Conservation (phyloP, 2,797 vertebrate genomes). For the Anomalospiza imberbis region DNA sequence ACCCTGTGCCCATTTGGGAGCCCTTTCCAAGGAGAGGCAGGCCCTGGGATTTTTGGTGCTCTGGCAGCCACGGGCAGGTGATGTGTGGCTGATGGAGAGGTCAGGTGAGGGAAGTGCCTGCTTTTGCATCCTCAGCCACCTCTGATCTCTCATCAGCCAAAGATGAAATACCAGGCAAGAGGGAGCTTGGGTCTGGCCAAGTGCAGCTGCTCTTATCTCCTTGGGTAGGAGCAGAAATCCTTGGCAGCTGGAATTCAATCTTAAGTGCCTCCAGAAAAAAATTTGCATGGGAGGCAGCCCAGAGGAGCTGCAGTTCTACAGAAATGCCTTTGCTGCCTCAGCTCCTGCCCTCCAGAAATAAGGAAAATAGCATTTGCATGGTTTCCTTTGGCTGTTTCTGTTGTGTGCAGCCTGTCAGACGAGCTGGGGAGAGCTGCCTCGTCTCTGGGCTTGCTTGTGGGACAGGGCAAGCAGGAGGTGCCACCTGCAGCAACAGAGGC, state of each 20-base stretch:
- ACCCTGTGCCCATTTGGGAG: neutral
- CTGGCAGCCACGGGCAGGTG: fast-evolving
- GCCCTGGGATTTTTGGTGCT: neutral
- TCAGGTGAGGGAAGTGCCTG: neutral
- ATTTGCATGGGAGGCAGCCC: neutral
- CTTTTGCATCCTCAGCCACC: neutral
- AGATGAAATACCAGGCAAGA: neutral
- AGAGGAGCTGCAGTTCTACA: neutral
- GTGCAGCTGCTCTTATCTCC: conserved; percentile 24
- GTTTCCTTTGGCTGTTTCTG: neutral
- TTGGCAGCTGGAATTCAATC: neutral
- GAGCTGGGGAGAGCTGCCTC: neutral
- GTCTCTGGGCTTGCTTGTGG: neutral
- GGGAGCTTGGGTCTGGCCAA: neutral
- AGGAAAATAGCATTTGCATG: neutral
- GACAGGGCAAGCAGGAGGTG: neutral
- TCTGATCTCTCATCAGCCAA: neutral
- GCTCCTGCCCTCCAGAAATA: neutral
- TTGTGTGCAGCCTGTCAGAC: neutral
- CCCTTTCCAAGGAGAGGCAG: neutral
- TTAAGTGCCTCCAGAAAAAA: neutral
- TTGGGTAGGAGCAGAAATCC: conserved; percentile 28
- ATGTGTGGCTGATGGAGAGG: neutral
- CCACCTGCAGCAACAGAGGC: neutral
- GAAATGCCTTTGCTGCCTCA: neutral